Percentiles rank a stretch among this genome's conserved stretches.
Evolutionary conservation across 1,140 invertebrate species (phyloP).

Genomic region (Orchesella cincta): DNA sequence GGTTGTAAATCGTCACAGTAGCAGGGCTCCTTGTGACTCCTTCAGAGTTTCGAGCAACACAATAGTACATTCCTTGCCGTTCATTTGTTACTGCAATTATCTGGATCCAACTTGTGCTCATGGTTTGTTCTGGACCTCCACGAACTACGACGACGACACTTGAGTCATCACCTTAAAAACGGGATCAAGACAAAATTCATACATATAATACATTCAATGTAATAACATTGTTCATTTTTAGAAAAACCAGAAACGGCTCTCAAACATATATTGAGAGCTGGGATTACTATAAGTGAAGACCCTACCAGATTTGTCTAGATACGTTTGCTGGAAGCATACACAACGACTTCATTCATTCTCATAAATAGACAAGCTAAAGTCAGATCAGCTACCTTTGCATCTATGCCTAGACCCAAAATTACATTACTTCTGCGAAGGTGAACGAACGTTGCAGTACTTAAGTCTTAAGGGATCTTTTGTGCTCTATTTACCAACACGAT

Average conservation of each 20-base stretch:
- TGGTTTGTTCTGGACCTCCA: constrained; percentile 65
- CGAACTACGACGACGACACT: constrained; percentile 48
- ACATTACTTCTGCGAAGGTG: too few species aligned
- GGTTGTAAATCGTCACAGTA: constrained; percentile 52
- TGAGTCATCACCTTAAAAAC: constrained; percentile 20
- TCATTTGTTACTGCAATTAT: constrained; percentile 59
- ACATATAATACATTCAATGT: background rate
- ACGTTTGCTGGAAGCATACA: too few species aligned
- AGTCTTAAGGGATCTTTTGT: too few species aligned
- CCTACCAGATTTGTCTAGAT: too few species aligned
- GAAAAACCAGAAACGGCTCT: constrained; percentile 29
- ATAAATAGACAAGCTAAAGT: too few species aligned
- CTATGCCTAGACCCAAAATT: too few species aligned
- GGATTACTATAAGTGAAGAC: too few species aligned
- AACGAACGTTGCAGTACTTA: too few species aligned
- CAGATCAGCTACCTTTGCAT: too few species aligned
- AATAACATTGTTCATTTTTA: background rate
- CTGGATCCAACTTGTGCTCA: constrained; percentile 69
- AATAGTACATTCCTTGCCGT: constrained; percentile 66
- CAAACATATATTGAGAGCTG: too few species aligned
- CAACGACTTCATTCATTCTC: too few species aligned
- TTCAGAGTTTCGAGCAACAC: constrained; percentile 64
- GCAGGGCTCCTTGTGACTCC: constrained; percentile 60
- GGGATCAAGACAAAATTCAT: background rate
- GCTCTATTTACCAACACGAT: too few species aligned